phyloP scores from a whole-genome alignment of 2,797 vertebrate species.

The Mus minutoides region DNA sequence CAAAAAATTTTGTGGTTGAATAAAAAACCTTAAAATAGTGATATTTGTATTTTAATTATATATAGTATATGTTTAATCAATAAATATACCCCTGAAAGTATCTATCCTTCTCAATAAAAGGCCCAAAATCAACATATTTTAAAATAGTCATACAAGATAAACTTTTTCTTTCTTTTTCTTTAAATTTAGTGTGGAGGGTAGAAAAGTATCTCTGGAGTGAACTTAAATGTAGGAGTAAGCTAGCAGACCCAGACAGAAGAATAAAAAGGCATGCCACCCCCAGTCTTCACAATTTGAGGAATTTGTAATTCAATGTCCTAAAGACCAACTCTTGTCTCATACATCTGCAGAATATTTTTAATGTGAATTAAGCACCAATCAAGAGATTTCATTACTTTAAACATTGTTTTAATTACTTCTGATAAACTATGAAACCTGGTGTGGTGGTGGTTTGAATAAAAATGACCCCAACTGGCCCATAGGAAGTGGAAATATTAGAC shows the following conservation, averaged over 20 bases:
- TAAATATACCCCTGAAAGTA: conserved; percentile 11
- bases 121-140: conserved; percentile 32
- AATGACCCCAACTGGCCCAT: not conserved
- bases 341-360: conserved; percentile 17
- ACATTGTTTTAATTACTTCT: conserved; percentile 4
- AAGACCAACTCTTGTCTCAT: conserved; percentile 19
- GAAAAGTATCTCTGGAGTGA: not conserved
- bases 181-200: not conserved
- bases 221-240: conserved; percentile 47
- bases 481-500: not conserved
- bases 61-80: conserved; percentile 18
- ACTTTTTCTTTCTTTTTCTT: not conserved
- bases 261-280: conserved; percentile 8
- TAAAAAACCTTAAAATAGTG: conserved; percentile 23
- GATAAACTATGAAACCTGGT: conserved; percentile 20
- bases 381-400: not conserved
- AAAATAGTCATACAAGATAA: conserved; percentile 17
- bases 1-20: conserved; percentile 43
- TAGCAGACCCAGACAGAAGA: not conserved
- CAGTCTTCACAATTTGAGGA: not conserved
- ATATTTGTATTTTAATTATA: conserved; percentile 21
- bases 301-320: conserved; percentile 2
- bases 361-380: conserved; percentile 10
- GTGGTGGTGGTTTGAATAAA: not conserved
- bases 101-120: conserved; percentile 49